Evolutionary conservation across 2,113 vertebrate species (phyloP), one percentile per base, ranked within the genome.

Genomic region (Smithornis capensis): DNA sequence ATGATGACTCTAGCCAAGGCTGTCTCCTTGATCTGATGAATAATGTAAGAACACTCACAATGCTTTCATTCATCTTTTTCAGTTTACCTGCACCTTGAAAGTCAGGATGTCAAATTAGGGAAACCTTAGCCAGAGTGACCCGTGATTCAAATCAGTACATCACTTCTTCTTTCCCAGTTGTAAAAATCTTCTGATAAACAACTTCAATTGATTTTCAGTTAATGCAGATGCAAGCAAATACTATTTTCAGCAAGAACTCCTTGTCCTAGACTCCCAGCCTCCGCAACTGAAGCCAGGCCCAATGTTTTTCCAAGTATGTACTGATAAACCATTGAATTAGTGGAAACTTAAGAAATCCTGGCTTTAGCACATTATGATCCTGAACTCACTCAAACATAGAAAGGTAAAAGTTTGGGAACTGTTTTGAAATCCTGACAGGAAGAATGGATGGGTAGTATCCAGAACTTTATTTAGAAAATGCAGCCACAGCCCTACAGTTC

Each of bases 151-250:
- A 64, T n/a, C 73, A 74, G 16, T 74, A 59, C 29, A 86, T 60
- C 38, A 47, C 42, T 81, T 88, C 56, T 63, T 86, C 69, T 37
- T 92, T 91, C 10, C 17, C 19, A 64, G 22, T 55, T 63, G 35
- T 45, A 64, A 71, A 91, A 92, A 81, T 37, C n/a, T 90, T 89
- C 60, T 83, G 64, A 86, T 75, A 90, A 95, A 92, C 42, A 94
- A 73, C 53, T 91, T 83, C 70, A 86, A 94, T 83, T 80, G 88
- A 88, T 92, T 96, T 96, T 88, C 76, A 93, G 52, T 88, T 93
- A 92, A 80, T 78, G 60, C 15, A 88, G 70, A 84, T 73, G 57
- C 45, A 92, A 91, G 82, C 6, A 3, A 56, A 83, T 47, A 77
- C 75, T 90, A 83, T 88, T 96, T 91, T 93, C 71, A 93, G 88